Base-by-base conservation (phyloP, 2,888 invertebrate species). In the Calephelis perditalis region DNA sequence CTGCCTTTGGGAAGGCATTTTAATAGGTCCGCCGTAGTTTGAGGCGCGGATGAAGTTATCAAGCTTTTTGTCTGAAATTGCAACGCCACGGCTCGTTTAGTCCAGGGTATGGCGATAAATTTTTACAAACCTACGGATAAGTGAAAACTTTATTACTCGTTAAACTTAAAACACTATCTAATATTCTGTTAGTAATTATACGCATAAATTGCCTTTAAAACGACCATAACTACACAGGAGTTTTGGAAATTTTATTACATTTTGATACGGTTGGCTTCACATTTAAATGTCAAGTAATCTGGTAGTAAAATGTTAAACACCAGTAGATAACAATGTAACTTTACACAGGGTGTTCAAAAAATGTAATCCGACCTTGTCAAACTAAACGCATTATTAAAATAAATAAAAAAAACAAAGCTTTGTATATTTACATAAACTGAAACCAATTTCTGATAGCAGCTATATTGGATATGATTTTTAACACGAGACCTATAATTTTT, bases 21-120 rank as follows among this genome's bases (percentile, higher is more conserved):
- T 62, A 64, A 66, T 63, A 62, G 58, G 49, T n/a, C 45, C 26
- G 12, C 54, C 57, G 60, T 47, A 40, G 35, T 44, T 40, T 54
- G 55, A 61, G 52, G 59, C 58, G 60, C 11, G 55, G 54, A 63
- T 63, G 62, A 60, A 62, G 63, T 62, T 47, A 63, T 65, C 62
- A 62, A 7, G 49, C 49, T 49, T 49, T 49, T 59, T 60, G 35
- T 60, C 46, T 10, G 9, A 49, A 49, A 49, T 49, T 26, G 49
- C 49, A 26, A 49, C 10, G 49, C 26, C 35, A 26, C 49, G 49
- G 49, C 9, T 49, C 49, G 49, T 49, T 49, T 49, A 49, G 26
- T 49, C 49, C 26, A 49, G 49, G 26, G 49, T 15, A 49, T 49
- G 49, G 26, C 15, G 12, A 26, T 49, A 49, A 26, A 49, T 49